Conservation (phyloP, 2,113 vertebrate genomes). For the Zosterops japonicus region DNA sequence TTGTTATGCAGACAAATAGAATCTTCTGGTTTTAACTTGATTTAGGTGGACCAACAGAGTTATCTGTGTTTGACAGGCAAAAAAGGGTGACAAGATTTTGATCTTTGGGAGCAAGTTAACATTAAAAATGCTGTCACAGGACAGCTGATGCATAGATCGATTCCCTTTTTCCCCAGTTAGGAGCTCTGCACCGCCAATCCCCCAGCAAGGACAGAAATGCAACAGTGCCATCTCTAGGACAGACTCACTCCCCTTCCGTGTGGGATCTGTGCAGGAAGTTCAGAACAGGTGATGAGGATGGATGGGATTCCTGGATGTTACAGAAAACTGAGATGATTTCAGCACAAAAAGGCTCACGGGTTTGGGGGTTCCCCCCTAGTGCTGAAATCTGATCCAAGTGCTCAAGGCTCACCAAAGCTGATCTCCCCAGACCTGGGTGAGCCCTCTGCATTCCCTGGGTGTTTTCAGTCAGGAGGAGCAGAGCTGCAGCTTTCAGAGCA, state of each 20-base stretch:
- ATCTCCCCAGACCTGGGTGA: neutral
- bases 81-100: conserved; percentile 24
- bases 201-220: neutral
- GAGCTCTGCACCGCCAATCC: neutral
- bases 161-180: conserved; percentile 31
- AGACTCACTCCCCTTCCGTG: neutral
- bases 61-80: conserved; percentile 43
- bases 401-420: neutral
- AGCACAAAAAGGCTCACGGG: neutral
- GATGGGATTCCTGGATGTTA: neutral
- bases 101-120: conserved; percentile 11
- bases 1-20: conserved; percentile 38
- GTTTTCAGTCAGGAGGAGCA: neutral
- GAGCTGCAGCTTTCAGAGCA: neutral
- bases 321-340: neutral
- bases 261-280: neutral
- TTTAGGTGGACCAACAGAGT: conserved; percentile 51
- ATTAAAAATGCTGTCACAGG: neutral
- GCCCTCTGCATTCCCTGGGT: neutral
- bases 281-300: neutral
- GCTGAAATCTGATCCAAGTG: neutral
- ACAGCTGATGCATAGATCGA: neutral
- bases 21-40: conserved; percentile 17
- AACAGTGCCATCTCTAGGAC: conserved; percentile 76
- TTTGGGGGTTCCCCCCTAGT: neutral